phyloP scores from a whole-genome alignment of 2,888 invertebrate species.

The Polyommatus iphigenia region DNA sequence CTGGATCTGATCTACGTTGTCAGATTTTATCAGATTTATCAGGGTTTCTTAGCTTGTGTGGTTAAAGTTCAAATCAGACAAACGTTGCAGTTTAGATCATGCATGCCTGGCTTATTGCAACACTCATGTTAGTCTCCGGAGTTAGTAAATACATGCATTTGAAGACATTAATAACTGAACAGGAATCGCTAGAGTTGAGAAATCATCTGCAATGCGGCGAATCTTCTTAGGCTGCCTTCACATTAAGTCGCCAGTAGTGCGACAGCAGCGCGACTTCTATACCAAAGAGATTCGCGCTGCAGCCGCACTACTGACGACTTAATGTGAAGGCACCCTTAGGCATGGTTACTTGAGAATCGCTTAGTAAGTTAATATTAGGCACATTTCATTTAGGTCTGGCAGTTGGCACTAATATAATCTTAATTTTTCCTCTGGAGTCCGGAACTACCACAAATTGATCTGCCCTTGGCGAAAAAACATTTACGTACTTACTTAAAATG shows the following conservation, averaged over 20 bases:
- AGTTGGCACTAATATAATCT: not conserved
- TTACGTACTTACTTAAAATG: not conserved
- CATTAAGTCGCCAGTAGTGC: not conserved
- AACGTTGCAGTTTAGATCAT: slow-evolving; percentile 2
- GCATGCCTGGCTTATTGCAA: not conserved
- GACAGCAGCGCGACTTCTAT: no score
- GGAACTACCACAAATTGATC: not conserved
- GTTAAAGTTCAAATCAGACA: slow-evolving; percentile 24
- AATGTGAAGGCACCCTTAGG: no score
- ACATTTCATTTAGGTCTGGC: no score
- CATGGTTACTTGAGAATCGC: not conserved
- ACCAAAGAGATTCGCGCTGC: no score
- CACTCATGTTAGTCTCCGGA: slow-evolving; percentile 6
- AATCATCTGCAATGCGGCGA: not conserved
- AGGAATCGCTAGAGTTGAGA: not conserved
- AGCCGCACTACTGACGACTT: no score
- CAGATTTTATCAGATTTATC: slow-evolving; percentile 1
- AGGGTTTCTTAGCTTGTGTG: not conserved
- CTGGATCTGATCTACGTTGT: not conserved
- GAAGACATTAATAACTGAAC: slow-evolving; percentile 7
- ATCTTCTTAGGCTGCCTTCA: no score
- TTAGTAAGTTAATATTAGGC: no score
- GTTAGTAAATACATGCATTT: slow-evolving; percentile 9
- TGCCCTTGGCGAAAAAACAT: not conserved
- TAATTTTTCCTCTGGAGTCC: not conserved